A percentile compares a stretch with the other conserved stretches of the same genome.
Conservation (phyloP, 2,113 vertebrate genomes). For the Cichladusa arquata region DNA sequence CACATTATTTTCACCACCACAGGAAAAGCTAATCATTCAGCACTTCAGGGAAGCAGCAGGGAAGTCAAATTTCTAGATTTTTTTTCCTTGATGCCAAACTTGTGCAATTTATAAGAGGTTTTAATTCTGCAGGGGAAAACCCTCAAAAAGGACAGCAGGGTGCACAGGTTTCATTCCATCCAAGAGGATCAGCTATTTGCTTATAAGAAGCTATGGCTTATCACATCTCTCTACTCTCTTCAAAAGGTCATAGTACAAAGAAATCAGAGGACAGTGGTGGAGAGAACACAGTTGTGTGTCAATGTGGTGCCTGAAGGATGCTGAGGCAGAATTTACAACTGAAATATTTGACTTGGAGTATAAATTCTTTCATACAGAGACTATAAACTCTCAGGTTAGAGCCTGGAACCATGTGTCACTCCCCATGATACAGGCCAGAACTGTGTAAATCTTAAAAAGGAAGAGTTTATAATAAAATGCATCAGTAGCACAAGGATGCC, state of each 20-base stretch:
- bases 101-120: not conserved
- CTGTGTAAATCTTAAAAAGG: not conserved
- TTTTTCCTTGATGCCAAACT: not conserved
- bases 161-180: not conserved
- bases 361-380: not conserved
- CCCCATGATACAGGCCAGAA: not conserved
- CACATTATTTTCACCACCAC: not conserved
- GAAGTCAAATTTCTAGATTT: not conserved
- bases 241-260: not conserved
- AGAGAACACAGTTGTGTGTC: not conserved
- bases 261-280: not conserved
- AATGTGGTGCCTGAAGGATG: not conserved
- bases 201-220: not conserved
- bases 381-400: not conserved
- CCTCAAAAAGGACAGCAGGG: not conserved
- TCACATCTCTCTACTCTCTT: not conserved
- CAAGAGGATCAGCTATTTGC: not conserved
- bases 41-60: not conserved
- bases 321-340: not conserved
- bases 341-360: not conserved
- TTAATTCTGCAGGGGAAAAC: not conserved
- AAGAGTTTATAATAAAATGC: not conserved
- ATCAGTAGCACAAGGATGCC: not conserved
- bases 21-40: not conserved
- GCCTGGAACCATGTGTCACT: not conserved